These are phyloP conservation scores for Eulemur coronatus DNA, from an alignment of 2,797 vertebrate species.

Conservation along the genomic window DNA sequence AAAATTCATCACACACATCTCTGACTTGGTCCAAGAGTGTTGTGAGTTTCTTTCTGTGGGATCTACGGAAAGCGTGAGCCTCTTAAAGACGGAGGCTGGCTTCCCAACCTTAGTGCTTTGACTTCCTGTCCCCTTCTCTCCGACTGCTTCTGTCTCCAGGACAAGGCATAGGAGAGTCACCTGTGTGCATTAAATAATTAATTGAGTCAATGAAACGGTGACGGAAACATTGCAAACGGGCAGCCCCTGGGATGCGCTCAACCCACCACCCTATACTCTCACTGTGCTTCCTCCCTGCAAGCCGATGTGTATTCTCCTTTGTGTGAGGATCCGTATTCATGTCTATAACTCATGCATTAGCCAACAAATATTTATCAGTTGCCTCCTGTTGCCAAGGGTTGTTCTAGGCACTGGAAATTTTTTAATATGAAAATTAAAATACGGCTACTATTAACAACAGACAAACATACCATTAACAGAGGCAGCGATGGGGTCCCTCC, in stretches of 20 bases:
- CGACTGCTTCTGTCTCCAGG: not conserved
- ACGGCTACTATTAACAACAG: too few species aligned
- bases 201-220: not conserved
- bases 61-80: too few species aligned
- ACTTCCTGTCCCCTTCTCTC: not conserved
- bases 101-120: not conserved
- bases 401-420: not conserved
- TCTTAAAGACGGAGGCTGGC: too few species aligned
- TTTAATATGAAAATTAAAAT: not conserved
- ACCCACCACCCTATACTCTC: not conserved
- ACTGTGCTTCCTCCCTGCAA: not conserved
- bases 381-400: not conserved
- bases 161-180: not conserved
- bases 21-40: not conserved
- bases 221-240: not conserved
- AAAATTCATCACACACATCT: not conserved
- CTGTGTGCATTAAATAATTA: not conserved
- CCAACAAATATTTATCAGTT: not conserved
- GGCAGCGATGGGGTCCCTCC: not conserved
- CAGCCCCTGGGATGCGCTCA: not conserved
- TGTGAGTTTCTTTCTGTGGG: not conserved
- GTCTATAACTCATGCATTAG: not conserved
- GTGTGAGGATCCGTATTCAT: not conserved
- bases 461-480: too few species aligned
- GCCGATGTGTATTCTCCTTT: not conserved